phyloP scores from a whole-genome alignment of 2,888 invertebrate species.

The Chironomus tentans region DNA sequence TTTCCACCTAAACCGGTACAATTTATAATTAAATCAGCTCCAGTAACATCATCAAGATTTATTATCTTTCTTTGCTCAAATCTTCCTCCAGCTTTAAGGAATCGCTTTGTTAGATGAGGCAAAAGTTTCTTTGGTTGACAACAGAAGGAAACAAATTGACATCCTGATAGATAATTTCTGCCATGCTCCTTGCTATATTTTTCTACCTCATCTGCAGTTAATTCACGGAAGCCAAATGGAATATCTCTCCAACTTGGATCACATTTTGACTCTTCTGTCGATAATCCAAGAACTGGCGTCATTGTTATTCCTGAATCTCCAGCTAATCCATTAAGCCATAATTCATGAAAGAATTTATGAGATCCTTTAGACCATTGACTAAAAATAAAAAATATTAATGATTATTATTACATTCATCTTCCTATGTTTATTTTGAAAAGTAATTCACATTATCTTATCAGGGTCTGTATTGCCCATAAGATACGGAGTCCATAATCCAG shows the following conservation, averaged over 20 bases:
- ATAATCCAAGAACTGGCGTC: constrained; percentile 41
- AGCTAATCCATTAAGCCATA: constrained; percentile 50
- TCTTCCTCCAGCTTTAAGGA: constrained; percentile 51
- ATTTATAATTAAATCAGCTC: constrained; percentile 65
- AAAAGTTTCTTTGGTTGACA: constrained; percentile 57
- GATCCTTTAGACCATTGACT: constrained; percentile 59
- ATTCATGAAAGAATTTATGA: constrained; percentile 48
- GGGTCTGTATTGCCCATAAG: constrained; percentile 46
- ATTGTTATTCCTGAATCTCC: constrained; percentile 45
- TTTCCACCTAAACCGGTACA: constrained; percentile 65
- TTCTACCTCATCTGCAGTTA: constrained; percentile 38
- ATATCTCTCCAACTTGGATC: constrained; percentile 42
- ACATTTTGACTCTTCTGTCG: constrained; percentile 34
- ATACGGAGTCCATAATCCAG: constrained; percentile 67
- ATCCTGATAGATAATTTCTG: constrained; percentile 40
- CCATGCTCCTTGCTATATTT: constrained; percentile 37
- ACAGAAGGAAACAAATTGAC: constrained; percentile 55
- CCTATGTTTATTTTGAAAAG: background rate
- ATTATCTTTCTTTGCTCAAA: constrained; percentile 46
- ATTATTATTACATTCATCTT: background rate
- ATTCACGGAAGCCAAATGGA: constrained; percentile 41
- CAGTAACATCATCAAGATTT: constrained; percentile 44
- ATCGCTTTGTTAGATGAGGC: constrained; percentile 55
- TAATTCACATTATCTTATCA: constrained; percentile 45
- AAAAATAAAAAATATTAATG: background rate